A percentile compares a stretch with the other conserved stretches of the same genome.
Conservation (phyloP, 2,797 vertebrate species). For the Anomalospiza imberbis region DNA sequence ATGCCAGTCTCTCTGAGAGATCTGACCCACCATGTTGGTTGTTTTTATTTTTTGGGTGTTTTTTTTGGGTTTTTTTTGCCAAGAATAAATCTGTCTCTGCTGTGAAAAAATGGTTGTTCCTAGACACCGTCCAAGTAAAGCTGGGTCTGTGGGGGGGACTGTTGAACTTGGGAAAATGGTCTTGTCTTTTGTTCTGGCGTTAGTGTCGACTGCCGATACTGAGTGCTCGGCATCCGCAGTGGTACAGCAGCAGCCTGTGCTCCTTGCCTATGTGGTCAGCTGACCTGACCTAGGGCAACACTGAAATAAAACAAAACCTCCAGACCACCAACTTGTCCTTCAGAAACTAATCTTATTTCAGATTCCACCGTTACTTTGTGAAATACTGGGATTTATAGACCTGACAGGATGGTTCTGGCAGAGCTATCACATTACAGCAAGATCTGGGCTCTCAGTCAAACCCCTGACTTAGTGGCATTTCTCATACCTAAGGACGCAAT, state of each 20-base stretch:
- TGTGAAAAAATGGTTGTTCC: not conserved
- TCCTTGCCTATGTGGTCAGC: not conserved
- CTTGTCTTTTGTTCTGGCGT: not conserved
- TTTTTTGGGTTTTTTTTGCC: not conserved
- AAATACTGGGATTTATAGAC: not conserved
- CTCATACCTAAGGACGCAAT: not conserved
- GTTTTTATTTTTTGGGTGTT: not conserved
- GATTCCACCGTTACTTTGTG: not conserved
- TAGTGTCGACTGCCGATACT: not conserved
- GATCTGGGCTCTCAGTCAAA: not conserved
- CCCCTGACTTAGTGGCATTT: not conserved
- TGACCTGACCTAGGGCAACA: not conserved
- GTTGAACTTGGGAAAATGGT: not conserved
- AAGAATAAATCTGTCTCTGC: not conserved
- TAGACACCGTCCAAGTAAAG: not conserved
- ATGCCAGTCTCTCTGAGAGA: not conserved
- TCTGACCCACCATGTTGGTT: not conserved
- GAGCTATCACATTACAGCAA: not conserved
- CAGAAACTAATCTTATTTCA: not conserved
- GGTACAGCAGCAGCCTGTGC: not conserved
- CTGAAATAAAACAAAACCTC: not conserved
- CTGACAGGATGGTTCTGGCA: not conserved
- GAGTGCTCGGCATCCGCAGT: not conserved
- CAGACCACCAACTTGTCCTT: not conserved
- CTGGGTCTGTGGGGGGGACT: not conserved